Evolutionary conservation across 2,797 vertebrate species (phyloP).

Genomic region (Thamnophis elegans): DNA sequence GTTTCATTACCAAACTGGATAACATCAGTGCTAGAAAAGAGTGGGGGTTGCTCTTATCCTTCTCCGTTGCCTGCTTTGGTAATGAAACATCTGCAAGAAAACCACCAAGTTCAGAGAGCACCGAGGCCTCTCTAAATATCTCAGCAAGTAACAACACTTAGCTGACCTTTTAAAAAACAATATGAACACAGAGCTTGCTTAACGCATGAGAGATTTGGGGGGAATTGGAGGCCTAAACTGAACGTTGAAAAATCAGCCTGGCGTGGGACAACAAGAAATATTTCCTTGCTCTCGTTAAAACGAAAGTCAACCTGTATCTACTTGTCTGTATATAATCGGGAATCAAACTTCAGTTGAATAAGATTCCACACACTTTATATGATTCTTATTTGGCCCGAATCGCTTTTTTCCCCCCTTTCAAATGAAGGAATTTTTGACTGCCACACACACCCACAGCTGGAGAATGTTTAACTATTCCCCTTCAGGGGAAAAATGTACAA

Average conservation of each 20-base stretch:
- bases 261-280: neutral
- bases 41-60: neutral
- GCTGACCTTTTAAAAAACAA: neutral
- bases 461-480: neutral
- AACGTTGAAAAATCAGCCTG: neutral
- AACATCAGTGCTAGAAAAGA: neutral
- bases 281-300: neutral
- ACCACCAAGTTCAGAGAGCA: no score
- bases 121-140: neutral
- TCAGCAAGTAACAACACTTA: neutral
- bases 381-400: neutral
- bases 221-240: neutral
- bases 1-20: neutral
- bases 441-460: neutral
- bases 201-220: neutral
- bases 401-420: neutral
- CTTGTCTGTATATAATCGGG: neutral
- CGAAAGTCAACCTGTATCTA: neutral
- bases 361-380: neutral
- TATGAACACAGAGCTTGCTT: neutral
- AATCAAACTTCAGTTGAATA: neutral
- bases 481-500: accelerated
- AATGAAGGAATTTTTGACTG: neutral
- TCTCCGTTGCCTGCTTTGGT: no score
- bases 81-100: no score